phyloP scores from a whole-genome alignment of 1,140 invertebrate species.

The Megalopta genalis region DNA sequence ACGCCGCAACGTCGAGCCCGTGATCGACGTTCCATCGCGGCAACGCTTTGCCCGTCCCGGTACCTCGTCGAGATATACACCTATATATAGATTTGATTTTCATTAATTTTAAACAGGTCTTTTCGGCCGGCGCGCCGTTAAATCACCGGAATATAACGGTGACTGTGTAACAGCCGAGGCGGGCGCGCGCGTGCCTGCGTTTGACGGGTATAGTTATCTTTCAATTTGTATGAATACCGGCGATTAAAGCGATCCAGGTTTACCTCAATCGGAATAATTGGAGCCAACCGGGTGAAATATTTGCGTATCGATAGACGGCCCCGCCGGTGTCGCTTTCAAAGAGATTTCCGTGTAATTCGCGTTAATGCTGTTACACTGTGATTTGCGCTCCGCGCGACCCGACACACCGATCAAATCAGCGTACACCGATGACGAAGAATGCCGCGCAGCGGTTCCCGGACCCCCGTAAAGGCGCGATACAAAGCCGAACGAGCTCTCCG shows the following conservation, averaged over 20 bases:
- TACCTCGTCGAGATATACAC: too few relatives aligned
- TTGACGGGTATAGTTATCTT: constrained; percentile 36
- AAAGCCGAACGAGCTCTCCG: too few relatives aligned
- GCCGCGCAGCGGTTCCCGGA: background rate
- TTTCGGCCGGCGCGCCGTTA: background rate
- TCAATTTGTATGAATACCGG: constrained; percentile 32
- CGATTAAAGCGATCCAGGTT: constrained; percentile 38
- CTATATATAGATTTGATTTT: background rate
- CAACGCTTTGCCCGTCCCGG: too few relatives aligned
- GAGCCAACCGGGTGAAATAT: constrained; percentile 34
- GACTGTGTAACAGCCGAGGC: background rate
- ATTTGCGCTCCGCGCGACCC: background rate
- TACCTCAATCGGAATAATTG: constrained; percentile 40
- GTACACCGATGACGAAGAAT: background rate
- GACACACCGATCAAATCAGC: background rate
- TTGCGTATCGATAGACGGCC: constrained; percentile 30
- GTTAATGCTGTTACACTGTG: constrained; percentile 13
- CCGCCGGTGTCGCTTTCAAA: constrained; percentile 20
- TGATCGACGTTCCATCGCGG: background rate
- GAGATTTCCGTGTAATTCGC: constrained; percentile 30
- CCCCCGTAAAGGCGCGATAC: background rate
- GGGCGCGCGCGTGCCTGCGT: background rate
- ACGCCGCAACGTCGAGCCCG: too few relatives aligned
- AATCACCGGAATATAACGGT: background rate
- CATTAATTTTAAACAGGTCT: constrained; percentile 31